phyloP scores from a whole-genome alignment of 2,797 vertebrate species.

The Tamandua tetradactyla region DNA sequence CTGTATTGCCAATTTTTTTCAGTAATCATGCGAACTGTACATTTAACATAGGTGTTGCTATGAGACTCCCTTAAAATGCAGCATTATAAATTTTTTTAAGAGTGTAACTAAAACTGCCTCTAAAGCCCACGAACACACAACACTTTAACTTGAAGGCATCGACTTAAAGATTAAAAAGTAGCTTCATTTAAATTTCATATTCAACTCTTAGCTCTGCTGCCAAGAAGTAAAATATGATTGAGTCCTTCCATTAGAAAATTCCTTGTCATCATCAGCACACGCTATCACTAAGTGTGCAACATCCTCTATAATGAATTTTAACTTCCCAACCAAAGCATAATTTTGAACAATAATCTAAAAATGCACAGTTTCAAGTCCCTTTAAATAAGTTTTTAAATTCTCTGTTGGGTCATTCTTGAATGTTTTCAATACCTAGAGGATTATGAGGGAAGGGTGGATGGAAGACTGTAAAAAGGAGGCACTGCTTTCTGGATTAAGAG shows the following conservation, averaged over 20 bases:
- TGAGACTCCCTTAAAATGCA: slow-evolving; percentile 42
- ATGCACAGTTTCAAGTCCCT: slow-evolving; percentile 1
- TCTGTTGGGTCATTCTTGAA: slow-evolving; percentile 42
- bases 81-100: not conserved
- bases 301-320: slow-evolving; percentile 28
- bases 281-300: not conserved
- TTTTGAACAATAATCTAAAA: slow-evolving; percentile 47
- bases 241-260: slow-evolving; percentile 45
- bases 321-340: slow-evolving; percentile 13
- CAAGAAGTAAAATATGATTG: slow-evolving; percentile 19
- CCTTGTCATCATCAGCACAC: slow-evolving; percentile 40
- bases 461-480: slow-evolving; percentile 26
- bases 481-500: slow-evolving; percentile 50
- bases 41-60: slow-evolving; percentile 29
- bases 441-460: slow-evolving; percentile 3
- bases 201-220: slow-evolving; percentile 32
- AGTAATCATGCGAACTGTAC: slow-evolving; percentile 39
- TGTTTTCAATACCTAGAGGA: slow-evolving; percentile 20
- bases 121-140: slow-evolving; percentile 33
- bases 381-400: slow-evolving; percentile 55
- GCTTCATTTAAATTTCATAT: slow-evolving; percentile 42
- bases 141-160: slow-evolving; percentile 43
- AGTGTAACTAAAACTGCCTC: not conserved
- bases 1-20: not conserved
- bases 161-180: slow-evolving; percentile 58